Conservation (phyloP, 1,140 invertebrate species). For the Drosophila ogumai region DNA sequence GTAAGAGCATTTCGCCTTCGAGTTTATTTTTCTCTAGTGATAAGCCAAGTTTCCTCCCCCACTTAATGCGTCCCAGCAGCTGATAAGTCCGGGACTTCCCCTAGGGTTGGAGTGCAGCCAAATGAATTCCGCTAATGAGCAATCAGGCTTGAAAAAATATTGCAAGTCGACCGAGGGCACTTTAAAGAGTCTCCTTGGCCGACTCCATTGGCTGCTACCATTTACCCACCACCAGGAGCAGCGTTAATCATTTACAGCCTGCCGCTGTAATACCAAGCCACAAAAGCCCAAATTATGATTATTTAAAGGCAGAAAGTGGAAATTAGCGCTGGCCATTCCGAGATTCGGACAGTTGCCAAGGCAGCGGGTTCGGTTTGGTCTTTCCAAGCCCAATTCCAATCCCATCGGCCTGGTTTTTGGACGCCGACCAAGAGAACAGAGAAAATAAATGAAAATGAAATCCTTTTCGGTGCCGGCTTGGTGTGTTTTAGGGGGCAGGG, state of each 20-base stretch:
- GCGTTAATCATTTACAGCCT: constrained; percentile 78
- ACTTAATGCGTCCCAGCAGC: constrained; percentile 40
- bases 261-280: constrained; percentile 45
- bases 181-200: constrained; percentile 44
- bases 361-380: constrained; percentile 23
- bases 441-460: constrained; percentile 51
- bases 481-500: neutral
- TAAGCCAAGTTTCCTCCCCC: constrained; percentile 11
- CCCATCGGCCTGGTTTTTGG: constrained; percentile 51
- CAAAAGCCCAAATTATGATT: constrained; percentile 77
- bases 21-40: neutral
- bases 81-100: constrained; percentile 43
- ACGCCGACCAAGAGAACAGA: constrained; percentile 45
- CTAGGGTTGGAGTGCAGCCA: constrained; percentile 69
- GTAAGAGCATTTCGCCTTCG: constrained; percentile 9
- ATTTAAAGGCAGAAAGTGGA: constrained; percentile 64
- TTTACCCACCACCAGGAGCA: constrained; percentile 13
- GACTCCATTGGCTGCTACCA: neutral
- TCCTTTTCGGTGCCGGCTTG: constrained; percentile 28
- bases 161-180: constrained; percentile 42
- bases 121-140: constrained; percentile 79
- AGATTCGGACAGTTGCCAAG: constrained; percentile 65
- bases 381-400: constrained; percentile 2
- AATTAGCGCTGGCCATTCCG: constrained; percentile 47
- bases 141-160: constrained; percentile 72